Conservation (phyloP, 1,140 invertebrate species). For the Manduca sexta region DNA sequence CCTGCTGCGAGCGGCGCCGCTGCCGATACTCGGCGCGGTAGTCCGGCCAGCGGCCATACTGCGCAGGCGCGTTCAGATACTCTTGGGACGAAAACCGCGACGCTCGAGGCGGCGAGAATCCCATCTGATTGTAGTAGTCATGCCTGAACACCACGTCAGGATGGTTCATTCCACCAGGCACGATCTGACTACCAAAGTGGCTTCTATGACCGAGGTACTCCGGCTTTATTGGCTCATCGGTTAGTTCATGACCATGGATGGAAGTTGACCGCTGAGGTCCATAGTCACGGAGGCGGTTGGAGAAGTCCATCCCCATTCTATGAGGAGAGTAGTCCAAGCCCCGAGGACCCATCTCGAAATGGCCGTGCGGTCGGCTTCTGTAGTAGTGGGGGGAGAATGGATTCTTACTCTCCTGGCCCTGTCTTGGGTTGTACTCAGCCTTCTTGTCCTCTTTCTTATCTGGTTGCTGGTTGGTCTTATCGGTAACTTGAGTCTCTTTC, state of each 20-base stretch:
- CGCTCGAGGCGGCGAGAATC: constrained; percentile 58
- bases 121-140: constrained; percentile 60
- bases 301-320: constrained; percentile 56
- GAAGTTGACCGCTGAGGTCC: constrained; percentile 65
- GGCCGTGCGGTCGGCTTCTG: constrained; percentile 49
- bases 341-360: constrained; percentile 69
- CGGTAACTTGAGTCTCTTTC: constrained; percentile 46
- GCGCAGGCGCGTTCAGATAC: constrained; percentile 62
- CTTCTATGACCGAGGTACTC: constrained; percentile 53
- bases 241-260: constrained; percentile 67
- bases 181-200: constrained; percentile 58
- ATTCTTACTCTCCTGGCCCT: constrained; percentile 46
- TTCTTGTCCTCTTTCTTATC: constrained; percentile 40
- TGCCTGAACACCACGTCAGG: constrained; percentile 69
- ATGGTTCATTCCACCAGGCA: constrained; percentile 52
- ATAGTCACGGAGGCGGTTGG: constrained; percentile 52
- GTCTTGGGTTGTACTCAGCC: constrained; percentile 29
- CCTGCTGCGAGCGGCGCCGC: constrained; percentile 64
- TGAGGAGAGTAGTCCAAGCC: constrained; percentile 69
- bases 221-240: constrained; percentile 58
- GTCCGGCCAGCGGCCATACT: constrained; percentile 56
- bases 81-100: constrained; percentile 70
- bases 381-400: constrained; percentile 59
- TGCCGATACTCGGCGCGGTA: constrained; percentile 55
- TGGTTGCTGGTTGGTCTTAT: constrained; percentile 17